These are phyloP conservation scores for Embidobia sp. DNA, from an alignment of 2,888 invertebrate genomes.

Conservation along the genomic window DNA sequence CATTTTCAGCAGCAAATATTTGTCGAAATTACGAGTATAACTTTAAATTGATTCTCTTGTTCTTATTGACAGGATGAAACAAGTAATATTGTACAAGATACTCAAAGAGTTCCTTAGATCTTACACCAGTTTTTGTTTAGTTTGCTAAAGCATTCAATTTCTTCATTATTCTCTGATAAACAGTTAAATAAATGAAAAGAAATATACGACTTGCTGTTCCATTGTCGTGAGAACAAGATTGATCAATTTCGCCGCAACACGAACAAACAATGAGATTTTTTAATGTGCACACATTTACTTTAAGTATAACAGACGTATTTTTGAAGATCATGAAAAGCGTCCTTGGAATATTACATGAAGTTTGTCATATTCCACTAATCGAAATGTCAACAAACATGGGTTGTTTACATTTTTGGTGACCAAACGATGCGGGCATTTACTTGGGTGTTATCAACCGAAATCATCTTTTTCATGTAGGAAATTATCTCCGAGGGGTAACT, in stretches of 20 bases:
- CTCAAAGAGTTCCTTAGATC: no score
- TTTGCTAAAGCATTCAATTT: no score
- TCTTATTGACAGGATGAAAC: conserved; percentile 10
- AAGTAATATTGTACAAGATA: no score
- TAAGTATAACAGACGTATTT: no score
- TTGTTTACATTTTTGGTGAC: conserved; percentile 51
- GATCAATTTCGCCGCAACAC: no score
- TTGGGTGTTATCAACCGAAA: conserved; percentile 30
- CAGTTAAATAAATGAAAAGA: no score
- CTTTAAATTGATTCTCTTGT: conserved; percentile 23
- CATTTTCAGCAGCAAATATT: conserved; percentile 4
- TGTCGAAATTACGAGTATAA: conserved; percentile 3
- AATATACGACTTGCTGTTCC: no score
- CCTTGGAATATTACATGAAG: conserved; percentile 38
- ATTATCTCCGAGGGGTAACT: conserved; percentile 23
- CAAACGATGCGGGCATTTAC: conserved; percentile 28
- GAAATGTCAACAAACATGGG: conserved; percentile 43
- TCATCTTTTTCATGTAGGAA: conserved; percentile 48
- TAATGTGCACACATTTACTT: neutral
- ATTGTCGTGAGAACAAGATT: no score
- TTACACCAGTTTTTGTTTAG: no score
- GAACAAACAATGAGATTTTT: no score
- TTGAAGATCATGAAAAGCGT: neutral
- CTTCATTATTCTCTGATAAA: no score
- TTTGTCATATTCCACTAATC: conserved; percentile 41